phyloP scores from a whole-genome alignment of 2,797 vertebrate species.

The Eulemur rubriventer region DNA sequence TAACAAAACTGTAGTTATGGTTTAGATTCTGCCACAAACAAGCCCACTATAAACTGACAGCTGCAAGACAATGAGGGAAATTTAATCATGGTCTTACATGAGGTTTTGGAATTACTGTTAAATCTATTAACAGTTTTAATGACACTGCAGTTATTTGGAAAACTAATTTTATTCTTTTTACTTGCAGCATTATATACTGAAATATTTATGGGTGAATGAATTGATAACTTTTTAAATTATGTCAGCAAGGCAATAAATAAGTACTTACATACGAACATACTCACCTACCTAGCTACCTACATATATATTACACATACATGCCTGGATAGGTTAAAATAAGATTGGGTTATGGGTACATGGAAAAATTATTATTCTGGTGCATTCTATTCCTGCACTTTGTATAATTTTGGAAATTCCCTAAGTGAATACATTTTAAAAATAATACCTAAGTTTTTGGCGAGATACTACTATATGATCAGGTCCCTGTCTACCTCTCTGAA shows the following conservation, averaged over 20 bases:
- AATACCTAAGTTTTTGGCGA: neutral
- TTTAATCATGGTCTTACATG: neutral
- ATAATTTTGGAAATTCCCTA: neutral
- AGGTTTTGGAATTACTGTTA: neutral
- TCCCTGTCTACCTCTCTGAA: neutral
- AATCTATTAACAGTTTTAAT: neutral
- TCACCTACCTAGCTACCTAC: neutral
- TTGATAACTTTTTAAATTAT: neutral
- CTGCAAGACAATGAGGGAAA: neutral
- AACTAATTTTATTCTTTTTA: neutral
- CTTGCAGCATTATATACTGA: neutral
- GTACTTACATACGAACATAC: neutral
- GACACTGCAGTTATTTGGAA: neutral
- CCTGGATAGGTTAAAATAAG: neutral
- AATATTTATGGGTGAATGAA: neutral
- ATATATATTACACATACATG: neutral
- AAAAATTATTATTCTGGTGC: neutral
- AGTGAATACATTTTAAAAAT: neutral
- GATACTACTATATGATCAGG: too few relatives aligned
- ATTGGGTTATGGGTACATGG: neutral
- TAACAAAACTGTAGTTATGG: neutral
- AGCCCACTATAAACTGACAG: neutral
- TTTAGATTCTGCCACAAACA: neutral
- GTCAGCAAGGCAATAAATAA: neutral
- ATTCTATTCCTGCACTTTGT: neutral